A percentile compares a stretch with the other conserved stretches of the same genome.
phyloP scores from a whole-genome alignment of 2,888 invertebrate genomes.

The Drosophila atripex region DNA sequence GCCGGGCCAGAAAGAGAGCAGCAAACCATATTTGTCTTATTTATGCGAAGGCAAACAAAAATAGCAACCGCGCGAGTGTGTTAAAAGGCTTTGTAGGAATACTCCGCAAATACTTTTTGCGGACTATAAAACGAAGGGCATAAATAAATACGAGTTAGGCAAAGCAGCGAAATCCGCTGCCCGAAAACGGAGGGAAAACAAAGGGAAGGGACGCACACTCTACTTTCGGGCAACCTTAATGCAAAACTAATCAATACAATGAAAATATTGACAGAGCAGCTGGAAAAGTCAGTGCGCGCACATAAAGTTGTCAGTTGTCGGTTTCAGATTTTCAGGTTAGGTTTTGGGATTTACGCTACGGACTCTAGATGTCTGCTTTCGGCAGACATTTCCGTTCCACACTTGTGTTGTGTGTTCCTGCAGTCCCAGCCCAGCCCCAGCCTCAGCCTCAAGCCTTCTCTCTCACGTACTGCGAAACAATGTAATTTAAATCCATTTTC shows the following conservation, averaged over 20 bases:
- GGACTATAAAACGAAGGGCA: conserved; percentile 8
- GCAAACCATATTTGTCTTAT: conserved; percentile 48
- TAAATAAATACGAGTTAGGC: conserved; percentile 44
- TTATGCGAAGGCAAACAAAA: conserved; percentile 40
- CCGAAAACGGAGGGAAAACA: conserved; percentile 53
- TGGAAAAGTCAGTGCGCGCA: conserved; percentile 65
- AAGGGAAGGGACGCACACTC: conserved; percentile 18
- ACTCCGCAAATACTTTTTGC: conserved; percentile 20
- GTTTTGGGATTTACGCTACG: conserved; percentile 11
- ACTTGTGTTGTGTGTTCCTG: conserved; percentile 22
- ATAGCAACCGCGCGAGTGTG: conserved; percentile 44
- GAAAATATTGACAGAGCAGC: conserved; percentile 68
- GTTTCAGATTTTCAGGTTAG: conserved; percentile 14
- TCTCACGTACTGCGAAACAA: conserved; percentile 73
- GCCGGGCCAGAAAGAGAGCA: background rate
- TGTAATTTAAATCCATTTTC: conserved; percentile 83
- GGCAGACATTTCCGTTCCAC: conserved; percentile 14
- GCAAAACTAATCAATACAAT: conserved; percentile 72
- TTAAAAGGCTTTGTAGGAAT: conserved; percentile 67
- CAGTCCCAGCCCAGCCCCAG: conserved; percentile 29
- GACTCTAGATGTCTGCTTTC: background rate
- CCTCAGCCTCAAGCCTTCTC: conserved; percentile 28
- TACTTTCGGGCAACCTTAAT: conserved; percentile 43
- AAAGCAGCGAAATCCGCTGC: conserved; percentile 47
- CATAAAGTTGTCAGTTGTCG: conserved; percentile 57